Evolutionary conservation across 2,888 invertebrate species (phyloP), one percentile per base, ranked within the genome.

Genomic region (Automeris io): DNA sequence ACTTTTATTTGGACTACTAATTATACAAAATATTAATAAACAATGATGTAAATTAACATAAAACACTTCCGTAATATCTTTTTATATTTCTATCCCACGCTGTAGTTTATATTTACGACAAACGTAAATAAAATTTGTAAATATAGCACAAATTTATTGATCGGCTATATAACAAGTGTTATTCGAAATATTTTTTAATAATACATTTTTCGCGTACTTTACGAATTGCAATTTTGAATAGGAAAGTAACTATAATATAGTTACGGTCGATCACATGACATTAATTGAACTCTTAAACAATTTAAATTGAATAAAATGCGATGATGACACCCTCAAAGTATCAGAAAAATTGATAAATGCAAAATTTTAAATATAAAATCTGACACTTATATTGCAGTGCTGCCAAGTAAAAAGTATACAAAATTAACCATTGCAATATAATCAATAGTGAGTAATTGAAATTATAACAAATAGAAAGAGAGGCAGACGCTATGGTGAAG

Each of bases 231-330:
- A 19, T 46, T 43, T 51, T 43, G 46, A 41, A n/a, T 24, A 18
- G 9, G 16, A 29, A 16, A 22, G 31, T 19, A 19, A 19, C 4
- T 16, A 22, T 11, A 18, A 49, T 49, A 57, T 52, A 54, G 52
- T 53, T 49, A 40, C 47, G 54, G 50, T 61, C 54, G 54, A 59
- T 72, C 63, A 69, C 66, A 67, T 70, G 62, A 66, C 68, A 54
- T 35, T 61, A 59, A 66, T 66, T 64, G 47, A 51, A 41, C 43
- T 43, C 51, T 46, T 60, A 57, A 55, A 62, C 55, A 59, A 51
- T 57, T 58, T 53, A 57, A 55, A 54, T 16, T 57, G 49, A 56
- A 54, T 57, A 45, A 54, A 60, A 55, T n/a, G n/a, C 29, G 16
- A 29, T 46, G 34, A 39, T 34, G 39, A 39, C 39, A 39, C 33